Evolutionary conservation across 2,888 invertebrate genomes (phyloP).

Genomic region (Hirtodrosophila histrioides): DNA sequence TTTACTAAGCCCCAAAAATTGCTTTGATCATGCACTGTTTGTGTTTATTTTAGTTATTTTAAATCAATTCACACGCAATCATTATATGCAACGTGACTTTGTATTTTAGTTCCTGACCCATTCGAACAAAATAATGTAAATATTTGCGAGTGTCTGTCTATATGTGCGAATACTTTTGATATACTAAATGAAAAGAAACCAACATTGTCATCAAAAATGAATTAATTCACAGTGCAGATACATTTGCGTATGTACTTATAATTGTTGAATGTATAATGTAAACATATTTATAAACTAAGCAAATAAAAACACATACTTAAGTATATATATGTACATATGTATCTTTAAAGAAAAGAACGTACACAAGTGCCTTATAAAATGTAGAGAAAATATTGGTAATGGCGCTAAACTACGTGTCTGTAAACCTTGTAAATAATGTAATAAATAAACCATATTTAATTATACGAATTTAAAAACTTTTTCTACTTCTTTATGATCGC

Average conservation of each 20-base stretch:
- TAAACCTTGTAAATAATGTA: not conserved
- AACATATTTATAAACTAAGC: not conserved
- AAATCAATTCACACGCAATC: slow-evolving; percentile 65
- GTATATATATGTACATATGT: not conserved
- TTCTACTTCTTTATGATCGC: too few species aligned
- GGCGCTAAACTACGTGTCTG: not conserved
- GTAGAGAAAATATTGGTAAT: slow-evolving; percentile 5
- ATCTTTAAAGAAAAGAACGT: not conserved
- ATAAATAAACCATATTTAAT: slow-evolving; percentile 12
- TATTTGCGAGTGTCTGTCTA: slow-evolving; percentile 32
- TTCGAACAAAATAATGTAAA: slow-evolving; percentile 44
- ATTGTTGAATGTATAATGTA: slow-evolving; percentile 3
- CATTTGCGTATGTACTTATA: slow-evolving; percentile 11
- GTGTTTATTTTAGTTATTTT: slow-evolving; percentile 60
- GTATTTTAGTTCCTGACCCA: slow-evolving; percentile 16
- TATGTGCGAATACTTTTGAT: slow-evolving; percentile 9
- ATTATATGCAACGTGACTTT: slow-evolving; percentile 37
- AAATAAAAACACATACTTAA: slow-evolving; percentile 3
- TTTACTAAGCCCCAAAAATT: slow-evolving; percentile 5
- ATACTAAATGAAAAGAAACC: slow-evolving; percentile 36
- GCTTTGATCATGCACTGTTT: slow-evolving; percentile 22
- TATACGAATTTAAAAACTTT: not conserved
- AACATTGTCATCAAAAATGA: slow-evolving; percentile 39
- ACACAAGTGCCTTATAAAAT: slow-evolving; percentile 40
- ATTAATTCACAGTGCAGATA: slow-evolving; percentile 8